Evolutionary conservation across 1,140 invertebrate genomes (phyloP), one percentile per base, ranked within the genome.

Genomic region (Drosophila simulans): DNA sequence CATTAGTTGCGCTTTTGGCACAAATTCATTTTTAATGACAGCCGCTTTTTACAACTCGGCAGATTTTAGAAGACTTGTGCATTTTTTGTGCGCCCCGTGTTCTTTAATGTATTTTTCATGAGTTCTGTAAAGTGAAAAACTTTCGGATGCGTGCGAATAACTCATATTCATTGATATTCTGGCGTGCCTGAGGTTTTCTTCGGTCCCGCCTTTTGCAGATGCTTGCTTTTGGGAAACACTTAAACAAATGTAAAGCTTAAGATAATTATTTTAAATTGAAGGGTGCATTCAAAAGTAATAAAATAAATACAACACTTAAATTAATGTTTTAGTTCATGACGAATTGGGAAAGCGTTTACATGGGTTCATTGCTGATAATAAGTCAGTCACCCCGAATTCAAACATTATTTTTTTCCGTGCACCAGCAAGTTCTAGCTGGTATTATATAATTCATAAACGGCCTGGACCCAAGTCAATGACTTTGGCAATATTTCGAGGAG

Each of bases 91-190:
- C 12, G 43, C 68, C 60, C 17, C 17, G 42, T 60, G 68, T 64
- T 74, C 84, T 88, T 88, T 84, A 88, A 88, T 88, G 84, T 89
- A 88, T 88, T 88, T 88, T 89, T 89, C 80, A 88, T 88, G 84
- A 89, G 80, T 89, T 83, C 37, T 77, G 60, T 71, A 84, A 88
- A 88, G 80, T 89, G 73, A 75, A 85, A 85, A 85, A 78, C 70
- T 83, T 79, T 51, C 71, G 60, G 69, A 69, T 80, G 83, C 83
- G 83, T 88, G 83, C 76, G 68, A 89, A 88, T 89, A 88, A 89
- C 84, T 89, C 80, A 89, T 83, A 83, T 80, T 77, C 84, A 88
- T 79, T 89, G 84, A 83, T 89, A 88, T 89, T 83, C 80, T 46
- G 48, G 65, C 80, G 53, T 63, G 40, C 56, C 53, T 51, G 46